Conservation (phyloP, 1,140 invertebrate genomes). For the Fopius arisanus region DNA sequence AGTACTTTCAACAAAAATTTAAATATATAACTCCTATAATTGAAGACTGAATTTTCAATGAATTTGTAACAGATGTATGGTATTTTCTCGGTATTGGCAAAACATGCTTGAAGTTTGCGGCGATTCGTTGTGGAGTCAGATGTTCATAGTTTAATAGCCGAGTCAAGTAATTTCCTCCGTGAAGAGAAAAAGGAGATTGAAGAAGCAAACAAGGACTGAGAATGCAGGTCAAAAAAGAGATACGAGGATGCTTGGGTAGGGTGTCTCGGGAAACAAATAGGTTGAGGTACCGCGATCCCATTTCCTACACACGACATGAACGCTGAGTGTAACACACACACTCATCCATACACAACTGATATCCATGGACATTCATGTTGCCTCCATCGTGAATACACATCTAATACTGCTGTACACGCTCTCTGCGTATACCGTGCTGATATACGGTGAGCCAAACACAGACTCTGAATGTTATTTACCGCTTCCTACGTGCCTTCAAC, state of each 20-base stretch:
- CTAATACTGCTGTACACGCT: not conserved
- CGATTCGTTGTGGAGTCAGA: too few species aligned
- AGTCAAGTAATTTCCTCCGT: too few species aligned
- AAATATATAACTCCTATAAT: too few species aligned
- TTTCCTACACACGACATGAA: constrained; percentile 20
- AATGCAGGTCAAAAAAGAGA: not conserved
- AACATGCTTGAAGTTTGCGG: too few species aligned
- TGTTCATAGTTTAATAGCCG: too few species aligned
- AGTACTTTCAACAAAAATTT: too few species aligned
- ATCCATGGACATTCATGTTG: not conserved
- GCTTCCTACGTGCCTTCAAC: constrained; percentile 30
- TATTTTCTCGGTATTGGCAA: too few species aligned
- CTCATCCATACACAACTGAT: not conserved
- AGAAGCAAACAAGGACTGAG: not conserved
- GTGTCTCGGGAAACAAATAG: constrained; percentile 32
- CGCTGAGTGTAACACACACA: constrained; percentile 14
- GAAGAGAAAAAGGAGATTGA: too few species aligned
- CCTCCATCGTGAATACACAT: constrained; percentile 9
- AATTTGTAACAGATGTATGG: too few species aligned
- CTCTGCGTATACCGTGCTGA: constrained; percentile 33
- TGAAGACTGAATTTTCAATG: too few species aligned
- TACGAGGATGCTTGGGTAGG: not conserved
- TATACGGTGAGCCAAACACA: constrained; percentile 43
- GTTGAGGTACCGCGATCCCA: constrained; percentile 19
- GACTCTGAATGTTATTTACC: constrained; percentile 49